Evolutionary conservation across 2,113 vertebrate species (phyloP).

Genomic region (Cyphomyrus plagiostoma): DNA sequence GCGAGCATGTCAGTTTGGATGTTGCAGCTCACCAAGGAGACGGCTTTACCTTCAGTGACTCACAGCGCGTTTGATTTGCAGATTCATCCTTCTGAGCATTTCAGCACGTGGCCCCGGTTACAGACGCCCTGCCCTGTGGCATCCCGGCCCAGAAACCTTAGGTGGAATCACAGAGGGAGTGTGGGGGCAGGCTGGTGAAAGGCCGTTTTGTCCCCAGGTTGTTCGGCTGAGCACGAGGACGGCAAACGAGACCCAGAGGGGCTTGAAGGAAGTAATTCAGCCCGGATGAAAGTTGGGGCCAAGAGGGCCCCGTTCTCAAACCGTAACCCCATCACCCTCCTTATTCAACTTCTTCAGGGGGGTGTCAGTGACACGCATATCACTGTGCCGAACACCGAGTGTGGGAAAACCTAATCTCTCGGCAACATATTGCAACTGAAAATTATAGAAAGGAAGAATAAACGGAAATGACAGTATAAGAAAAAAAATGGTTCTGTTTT

Average conservation of each 20-base stretch:
- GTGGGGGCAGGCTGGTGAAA: not conserved
- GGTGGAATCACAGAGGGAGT: not conserved
- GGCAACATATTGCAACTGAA: slow-evolving; percentile 2
- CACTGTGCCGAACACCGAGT: not conserved
- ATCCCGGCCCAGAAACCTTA: not conserved
- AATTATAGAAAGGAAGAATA: not conserved
- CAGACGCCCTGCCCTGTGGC: not conserved
- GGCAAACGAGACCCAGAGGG: not conserved
- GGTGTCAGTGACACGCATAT: not conserved
- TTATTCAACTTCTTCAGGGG: not conserved
- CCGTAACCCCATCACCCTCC: not conserved
- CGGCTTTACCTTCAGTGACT: not conserved
- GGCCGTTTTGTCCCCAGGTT: not conserved
- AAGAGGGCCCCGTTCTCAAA: not conserved
- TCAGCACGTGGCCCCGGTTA: not conserved
- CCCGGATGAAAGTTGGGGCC: not conserved
- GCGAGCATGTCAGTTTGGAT: not conserved
- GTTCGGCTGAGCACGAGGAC: not conserved
- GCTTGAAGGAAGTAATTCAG: not conserved
- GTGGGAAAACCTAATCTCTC: not conserved
- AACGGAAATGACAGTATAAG: not conserved
- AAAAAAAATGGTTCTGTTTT: not conserved
- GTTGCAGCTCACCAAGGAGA: not conserved
- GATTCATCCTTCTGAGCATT: not conserved
- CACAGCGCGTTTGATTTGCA: not conserved